Evolutionary conservation across 2,888 invertebrate genomes (phyloP), one percentile per base, ranked within the genome.

Genomic region (Erebia palarica): DNA sequence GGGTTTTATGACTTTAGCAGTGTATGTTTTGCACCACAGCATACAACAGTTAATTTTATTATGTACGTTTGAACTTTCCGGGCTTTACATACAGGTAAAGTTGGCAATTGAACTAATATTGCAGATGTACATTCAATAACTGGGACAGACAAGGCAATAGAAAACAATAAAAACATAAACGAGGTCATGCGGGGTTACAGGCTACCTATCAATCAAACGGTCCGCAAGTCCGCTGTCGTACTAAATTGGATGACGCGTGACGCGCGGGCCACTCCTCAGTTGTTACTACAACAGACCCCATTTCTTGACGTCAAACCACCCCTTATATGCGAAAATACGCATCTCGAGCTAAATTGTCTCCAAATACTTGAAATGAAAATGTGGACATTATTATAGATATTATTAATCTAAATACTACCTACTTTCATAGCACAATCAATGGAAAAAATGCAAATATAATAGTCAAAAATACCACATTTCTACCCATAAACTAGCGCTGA

Each of bases 181-280:
- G 86, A 90, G 86, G 86, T 84, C 86, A 78, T 87, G 86, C 86
- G 82, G 70, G 72, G 84, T 87, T 86, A 85, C 88, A 86, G 86
- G 86, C 87, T 86, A 87, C 86, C 89, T 84, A 91, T 91, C 90
- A 91, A 91, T 90, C 90, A 90, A 88, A 81, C 81, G 74, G 80
- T 77, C 81, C 78, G 61, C 78, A 78, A 77, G 69, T 75, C 66
- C 65, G 74, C 73, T 76, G 75, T 73, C 78, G 77, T 77, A 80
- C 80, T 36, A 82, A 85, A 86, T 86, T 86, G 85, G 81, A 85
- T 59, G 67, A 67, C 67, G 67, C 67, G 67, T 90, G 90, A 89
- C 88, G 88, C 86, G 84, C 85, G 85, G 84, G 85, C 85, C 89
- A 85, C 87, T 85, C 90, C 89, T 86, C 79, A 77, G 76, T 80